These are phyloP conservation scores for Macropodus opercularis DNA, from an alignment of 2,797 vertebrate species.

Conservation along the genomic window DNA sequence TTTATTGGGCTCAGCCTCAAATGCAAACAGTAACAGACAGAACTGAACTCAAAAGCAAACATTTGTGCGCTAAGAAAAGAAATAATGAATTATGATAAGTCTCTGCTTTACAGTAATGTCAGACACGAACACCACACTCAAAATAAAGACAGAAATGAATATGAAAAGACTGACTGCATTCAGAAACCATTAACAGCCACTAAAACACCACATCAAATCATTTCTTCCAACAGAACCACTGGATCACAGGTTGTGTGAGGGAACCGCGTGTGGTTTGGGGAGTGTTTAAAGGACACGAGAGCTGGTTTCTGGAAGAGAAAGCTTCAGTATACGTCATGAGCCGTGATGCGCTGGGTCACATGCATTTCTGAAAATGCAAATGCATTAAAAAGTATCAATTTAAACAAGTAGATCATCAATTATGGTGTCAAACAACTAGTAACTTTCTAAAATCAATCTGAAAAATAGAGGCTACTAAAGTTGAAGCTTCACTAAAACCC, in stretches of 20 bases:
- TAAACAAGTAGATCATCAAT: too few relatives aligned
- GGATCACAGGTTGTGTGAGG: background rate
- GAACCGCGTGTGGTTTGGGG: background rate
- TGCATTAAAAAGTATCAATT: too few relatives aligned
- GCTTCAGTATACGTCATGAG: too few relatives aligned
- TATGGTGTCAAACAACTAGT: too few relatives aligned
- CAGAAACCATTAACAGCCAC: conserved; percentile 7
- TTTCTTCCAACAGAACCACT: background rate
- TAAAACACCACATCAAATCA: background rate
- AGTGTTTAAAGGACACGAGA: background rate
- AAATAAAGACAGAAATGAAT: conserved; percentile 21
- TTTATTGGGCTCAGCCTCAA: conserved; percentile 67
- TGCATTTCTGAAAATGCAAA: too few relatives aligned
- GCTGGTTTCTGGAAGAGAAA: background rate
- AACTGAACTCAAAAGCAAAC: conserved; percentile 31
- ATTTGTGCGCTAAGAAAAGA: conserved; percentile 4
- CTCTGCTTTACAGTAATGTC: conserved; percentile 31
- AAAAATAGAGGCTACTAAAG: too few relatives aligned
- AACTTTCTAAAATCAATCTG: too few relatives aligned
- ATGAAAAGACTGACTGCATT: conserved; percentile 3
- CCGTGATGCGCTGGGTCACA: too few relatives aligned
- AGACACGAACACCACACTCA: conserved; percentile 32
- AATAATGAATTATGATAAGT: conserved; percentile 41
- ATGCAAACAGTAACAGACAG: conserved; percentile 50
- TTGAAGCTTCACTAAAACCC: too few relatives aligned